These are phyloP conservation scores for Heteropelma amictum DNA, from an alignment of 2,888 invertebrate genomes.

Conservation along the genomic window DNA sequence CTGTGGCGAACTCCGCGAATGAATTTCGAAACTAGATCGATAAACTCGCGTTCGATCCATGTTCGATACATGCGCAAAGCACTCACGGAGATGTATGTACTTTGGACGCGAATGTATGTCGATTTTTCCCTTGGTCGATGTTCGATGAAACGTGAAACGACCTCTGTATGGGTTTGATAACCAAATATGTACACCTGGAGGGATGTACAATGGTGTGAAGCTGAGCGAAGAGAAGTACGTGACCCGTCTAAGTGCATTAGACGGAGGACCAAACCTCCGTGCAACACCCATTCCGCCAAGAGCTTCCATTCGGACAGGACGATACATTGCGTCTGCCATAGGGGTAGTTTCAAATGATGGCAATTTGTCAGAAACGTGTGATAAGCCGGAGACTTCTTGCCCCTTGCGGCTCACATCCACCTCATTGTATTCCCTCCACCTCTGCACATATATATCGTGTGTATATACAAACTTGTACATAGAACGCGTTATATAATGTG, in stretches of 20 bases:
- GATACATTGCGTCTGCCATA: conserved; percentile 59
- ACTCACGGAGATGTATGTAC: too few species aligned
- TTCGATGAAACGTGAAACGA: too few species aligned
- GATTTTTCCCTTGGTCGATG: too few species aligned
- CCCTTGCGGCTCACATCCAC: conserved; percentile 22
- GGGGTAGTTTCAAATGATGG: conserved; percentile 65
- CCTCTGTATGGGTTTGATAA: neutral
- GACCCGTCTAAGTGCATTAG: conserved; percentile 48
- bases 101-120: too few species aligned
- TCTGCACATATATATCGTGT: neutral
- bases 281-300: conserved; percentile 2
- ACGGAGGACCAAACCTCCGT: conserved; percentile 40
- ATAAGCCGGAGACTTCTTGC: conserved; percentile 67
- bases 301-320: conserved; percentile 38
- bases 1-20: too few species aligned
- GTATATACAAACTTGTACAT: neutral
- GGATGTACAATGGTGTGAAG: conserved; percentile 25
- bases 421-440: conserved; percentile 32
- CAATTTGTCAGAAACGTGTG: conserved; percentile 68
- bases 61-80: too few species aligned
- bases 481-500: neutral
- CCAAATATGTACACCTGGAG: neutral
- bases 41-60: too few species aligned
- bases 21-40: too few species aligned
- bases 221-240: conserved; percentile 38